phyloP scores from a whole-genome alignment of 2,113 vertebrate genomes.

The Tympanuchus pallidicinctus region DNA sequence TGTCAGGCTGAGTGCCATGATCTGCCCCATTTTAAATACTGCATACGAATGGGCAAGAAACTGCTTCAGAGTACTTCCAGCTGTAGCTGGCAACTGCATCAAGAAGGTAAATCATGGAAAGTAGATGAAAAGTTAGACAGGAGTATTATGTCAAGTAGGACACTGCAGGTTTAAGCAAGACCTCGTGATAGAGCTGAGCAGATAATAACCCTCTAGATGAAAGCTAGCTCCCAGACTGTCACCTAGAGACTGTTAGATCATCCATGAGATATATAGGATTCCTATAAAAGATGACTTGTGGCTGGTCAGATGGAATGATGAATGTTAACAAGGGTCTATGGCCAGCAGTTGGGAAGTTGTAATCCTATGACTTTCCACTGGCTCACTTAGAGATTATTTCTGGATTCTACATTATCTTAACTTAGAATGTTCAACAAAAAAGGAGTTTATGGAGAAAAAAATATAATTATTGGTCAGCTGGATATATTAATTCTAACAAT shows the following conservation, averaged over 20 bases:
- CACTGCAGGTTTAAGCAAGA: background rate
- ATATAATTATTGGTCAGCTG: background rate
- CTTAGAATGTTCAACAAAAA: background rate
- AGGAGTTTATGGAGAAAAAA: background rate
- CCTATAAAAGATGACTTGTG: slow-evolving; percentile 6
- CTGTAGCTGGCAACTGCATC: background rate
- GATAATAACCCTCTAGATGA: background rate
- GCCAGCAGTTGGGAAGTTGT: background rate
- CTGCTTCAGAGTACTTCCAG: background rate
- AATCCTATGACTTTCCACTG: background rate
- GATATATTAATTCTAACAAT: background rate
- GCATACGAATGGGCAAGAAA: background rate
- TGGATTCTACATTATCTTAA: background rate
- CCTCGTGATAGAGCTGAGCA: background rate
- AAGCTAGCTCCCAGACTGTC: slow-evolving; percentile 1
- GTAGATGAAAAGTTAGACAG: background rate
- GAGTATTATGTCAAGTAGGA: background rate
- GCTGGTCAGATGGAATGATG: background rate
- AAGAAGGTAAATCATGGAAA: background rate
- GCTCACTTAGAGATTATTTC: background rate
- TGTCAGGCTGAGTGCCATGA: background rate
- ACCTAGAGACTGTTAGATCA: background rate
- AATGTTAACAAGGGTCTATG: background rate
- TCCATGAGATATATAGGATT: background rate
- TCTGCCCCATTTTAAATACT: background rate